phyloP scores from a whole-genome alignment of 2,797 vertebrate genomes.

The Manis javanica region DNA sequence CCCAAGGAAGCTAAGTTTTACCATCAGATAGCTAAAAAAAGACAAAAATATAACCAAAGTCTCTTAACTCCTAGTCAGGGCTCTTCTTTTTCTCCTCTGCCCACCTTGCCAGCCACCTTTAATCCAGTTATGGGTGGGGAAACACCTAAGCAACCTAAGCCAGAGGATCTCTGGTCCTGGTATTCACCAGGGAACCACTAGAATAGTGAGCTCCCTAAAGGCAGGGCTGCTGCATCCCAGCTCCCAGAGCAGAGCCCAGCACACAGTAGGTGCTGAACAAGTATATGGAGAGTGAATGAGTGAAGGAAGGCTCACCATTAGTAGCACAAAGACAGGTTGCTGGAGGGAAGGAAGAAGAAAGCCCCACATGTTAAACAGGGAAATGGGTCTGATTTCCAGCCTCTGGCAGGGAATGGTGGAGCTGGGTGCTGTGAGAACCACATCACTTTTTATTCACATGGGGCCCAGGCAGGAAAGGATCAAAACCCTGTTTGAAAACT shows the following conservation, averaged over 20 bases:
- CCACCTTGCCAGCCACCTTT: not conserved
- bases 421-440: constrained; percentile 65
- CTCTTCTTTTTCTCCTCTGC: not conserved
- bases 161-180: not conserved
- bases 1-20: not conserved
- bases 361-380: not conserved
- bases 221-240: not conserved
- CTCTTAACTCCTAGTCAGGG: not conserved
- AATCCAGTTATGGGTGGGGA: not conserved
- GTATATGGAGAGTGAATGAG: not conserved
- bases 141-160: not conserved
- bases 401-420: not conserved
- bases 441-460: constrained; percentile 59
- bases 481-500: constrained; percentile 72
- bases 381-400: constrained; percentile 24
- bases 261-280: not conserved
- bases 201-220: not conserved
- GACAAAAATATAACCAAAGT: not conserved
- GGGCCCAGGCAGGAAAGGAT: constrained; percentile 69
- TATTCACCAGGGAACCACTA: not conserved
- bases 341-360: not conserved
- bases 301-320: not conserved
- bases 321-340: not conserved
- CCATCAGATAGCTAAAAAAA: not conserved
- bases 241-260: not conserved